phyloP scores from a whole-genome alignment of 2,797 vertebrate genomes.

The Enteromius paludinosus region DNA sequence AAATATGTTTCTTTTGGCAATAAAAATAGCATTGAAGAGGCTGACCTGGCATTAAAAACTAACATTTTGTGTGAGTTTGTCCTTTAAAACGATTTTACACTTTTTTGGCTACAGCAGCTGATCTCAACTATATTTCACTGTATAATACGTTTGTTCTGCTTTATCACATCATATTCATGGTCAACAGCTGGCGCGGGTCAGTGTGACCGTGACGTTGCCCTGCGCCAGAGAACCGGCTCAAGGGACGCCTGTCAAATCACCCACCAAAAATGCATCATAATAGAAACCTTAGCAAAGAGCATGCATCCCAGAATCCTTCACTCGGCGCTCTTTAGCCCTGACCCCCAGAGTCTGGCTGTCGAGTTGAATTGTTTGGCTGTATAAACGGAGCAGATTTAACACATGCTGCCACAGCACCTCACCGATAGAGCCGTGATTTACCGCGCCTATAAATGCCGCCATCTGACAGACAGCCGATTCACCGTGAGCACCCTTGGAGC shows the following conservation, averaged over 20 bases:
- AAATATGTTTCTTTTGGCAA: background rate
- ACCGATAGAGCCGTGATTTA: conserved; percentile 24
- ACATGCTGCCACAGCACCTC: conserved; percentile 9
- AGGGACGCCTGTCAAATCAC: conserved; percentile 1
- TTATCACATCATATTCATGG: background rate
- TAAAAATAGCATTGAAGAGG: background rate
- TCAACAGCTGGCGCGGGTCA: background rate
- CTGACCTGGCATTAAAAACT: background rate
- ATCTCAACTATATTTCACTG: background rate
- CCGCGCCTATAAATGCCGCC: background rate
- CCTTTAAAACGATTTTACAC: background rate
- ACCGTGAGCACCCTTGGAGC: background rate
- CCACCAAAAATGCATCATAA: conserved; percentile 15
- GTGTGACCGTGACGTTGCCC: background rate
- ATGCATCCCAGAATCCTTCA: conserved; percentile 26
- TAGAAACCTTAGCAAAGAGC: conserved; percentile 20
- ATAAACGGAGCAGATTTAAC: conserved; percentile 22
- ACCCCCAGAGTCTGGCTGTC: conserved; percentile 39
- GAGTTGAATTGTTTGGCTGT: conserved; percentile 44
- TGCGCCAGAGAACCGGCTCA: conserved; percentile 1
- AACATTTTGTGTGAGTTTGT: background rate
- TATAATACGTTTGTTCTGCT: background rate
- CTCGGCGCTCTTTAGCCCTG: conserved; percentile 39
- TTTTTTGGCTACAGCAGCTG: background rate
- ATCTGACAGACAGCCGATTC: conserved; percentile 17